Evolutionary conservation across 2,888 invertebrate species (phyloP).

Genomic region (Cataglyphis rosenhaueri): DNA sequence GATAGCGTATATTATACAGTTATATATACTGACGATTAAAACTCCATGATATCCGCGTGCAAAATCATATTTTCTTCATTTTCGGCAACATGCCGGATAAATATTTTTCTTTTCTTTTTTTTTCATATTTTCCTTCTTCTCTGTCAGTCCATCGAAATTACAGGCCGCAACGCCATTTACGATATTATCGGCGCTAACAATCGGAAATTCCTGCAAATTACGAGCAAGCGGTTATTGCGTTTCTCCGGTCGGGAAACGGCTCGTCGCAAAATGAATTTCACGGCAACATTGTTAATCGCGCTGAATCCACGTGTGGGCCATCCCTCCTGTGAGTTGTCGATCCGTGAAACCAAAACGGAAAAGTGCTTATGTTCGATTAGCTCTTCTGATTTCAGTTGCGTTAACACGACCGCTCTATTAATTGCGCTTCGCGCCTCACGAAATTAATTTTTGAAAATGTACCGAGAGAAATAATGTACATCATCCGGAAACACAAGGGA

Average conservation of each 20-base stretch:
- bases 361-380: constrained; percentile 50
- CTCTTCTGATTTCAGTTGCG: neutral
- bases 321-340: neutral
- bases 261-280: constrained; percentile 66
- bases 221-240: constrained; percentile 59
- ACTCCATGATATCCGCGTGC: constrained; percentile 22
- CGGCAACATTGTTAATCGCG: constrained; percentile 66
- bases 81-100: neutral
- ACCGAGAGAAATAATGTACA: constrained; percentile 29
- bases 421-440: constrained; percentile 6
- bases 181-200: constrained; percentile 69
- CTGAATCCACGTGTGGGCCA: neutral
- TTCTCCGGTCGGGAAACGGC: constrained; percentile 52
- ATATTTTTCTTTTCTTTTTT: constrained; percentile 11
- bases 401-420: constrained; percentile 13
- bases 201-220: constrained; percentile 73
- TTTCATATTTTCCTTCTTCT: neutral
- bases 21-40: constrained; percentile 57
- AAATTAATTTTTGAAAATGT: constrained; percentile 26
- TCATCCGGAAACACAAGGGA: neutral
- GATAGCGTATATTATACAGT: constrained; percentile 15
- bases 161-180: constrained; percentile 25
- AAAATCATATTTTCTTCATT: constrained; percentile 12
- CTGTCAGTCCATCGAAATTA: constrained; percentile 23
- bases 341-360: constrained; percentile 38